phyloP scores from a whole-genome alignment of 2,888 invertebrate genomes.

The Xestia sexstrigata region DNA sequence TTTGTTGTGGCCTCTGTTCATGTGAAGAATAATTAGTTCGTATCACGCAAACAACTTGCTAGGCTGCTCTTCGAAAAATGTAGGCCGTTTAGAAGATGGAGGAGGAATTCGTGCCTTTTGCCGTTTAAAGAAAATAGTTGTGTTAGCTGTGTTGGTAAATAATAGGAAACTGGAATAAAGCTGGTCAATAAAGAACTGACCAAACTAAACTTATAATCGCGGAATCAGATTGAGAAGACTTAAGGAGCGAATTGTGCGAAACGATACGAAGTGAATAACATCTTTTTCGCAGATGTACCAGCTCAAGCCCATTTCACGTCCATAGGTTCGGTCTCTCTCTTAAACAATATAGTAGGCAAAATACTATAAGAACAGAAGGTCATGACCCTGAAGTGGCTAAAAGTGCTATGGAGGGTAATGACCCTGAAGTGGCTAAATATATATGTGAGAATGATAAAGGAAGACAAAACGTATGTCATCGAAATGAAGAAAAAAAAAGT shows the following conservation, averaged over 20 bases:
- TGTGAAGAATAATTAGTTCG: slow-evolving; percentile 63
- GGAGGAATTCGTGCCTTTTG: neutral
- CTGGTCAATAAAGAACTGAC: neutral
- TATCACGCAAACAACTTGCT: slow-evolving; percentile 61
- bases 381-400: too few relatives aligned
- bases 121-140: neutral
- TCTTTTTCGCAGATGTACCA: neutral
- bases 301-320: neutral
- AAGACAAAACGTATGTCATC: neutral
- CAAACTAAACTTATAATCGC: neutral
- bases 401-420: too few relatives aligned
- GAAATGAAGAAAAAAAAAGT: neutral
- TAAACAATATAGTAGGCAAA: neutral
- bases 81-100: slow-evolving; percentile 6
- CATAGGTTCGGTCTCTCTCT: neutral
- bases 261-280: neutral
- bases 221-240: neutral
- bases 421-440: neutral
- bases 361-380: too few relatives aligned
- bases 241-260: neutral
- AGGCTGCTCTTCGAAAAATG: slow-evolving; percentile 33
- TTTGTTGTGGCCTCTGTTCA: slow-evolving; percentile 60
- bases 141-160: neutral
- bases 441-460: neutral
- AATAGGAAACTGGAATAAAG: neutral